Evolutionary conservation across 2,888 invertebrate species (phyloP), one percentile per base, ranked within the genome.

Genomic region (Ophion ellenae): DNA sequence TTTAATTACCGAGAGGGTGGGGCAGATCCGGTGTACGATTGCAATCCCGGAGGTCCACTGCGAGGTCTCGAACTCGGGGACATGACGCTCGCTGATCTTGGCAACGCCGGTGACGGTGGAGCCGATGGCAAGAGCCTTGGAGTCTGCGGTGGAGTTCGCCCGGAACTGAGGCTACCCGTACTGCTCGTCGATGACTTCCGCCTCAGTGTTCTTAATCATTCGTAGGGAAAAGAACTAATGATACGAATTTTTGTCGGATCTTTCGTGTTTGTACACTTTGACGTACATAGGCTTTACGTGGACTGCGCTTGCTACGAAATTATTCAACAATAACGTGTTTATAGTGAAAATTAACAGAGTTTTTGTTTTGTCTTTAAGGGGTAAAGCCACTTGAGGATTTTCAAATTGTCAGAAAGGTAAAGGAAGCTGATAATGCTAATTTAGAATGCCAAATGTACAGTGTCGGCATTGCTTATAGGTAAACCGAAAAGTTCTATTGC

Each of bases 21-120:
- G 69, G 97, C 96, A 28, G 97, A 96, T 86, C 96, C 97, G 88
- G 97, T 97, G 91, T 97, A 97, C 89, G 96, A 96, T 92, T 96
- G 96, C 84, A 97, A 95, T n/a, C 97, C 97, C 14, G 97, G 96
- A 5, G 97, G 97, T 86, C 97, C 97, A 74, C 97, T 97, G 88
- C 97, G 95, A 1, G 97, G 97, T 88, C 97, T 91, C 71, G 93
- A 89, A 79, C 93, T 90, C 77, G 94, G 91, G 17, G 94, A 94
- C 59, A 94, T 91, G 9, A 93, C 91, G 81, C 94, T 93, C 32
- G 95, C 94, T 24, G 95, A 93, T 63, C 96, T 94, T 53, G 95
- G 95, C 88, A 95, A 81, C 17, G 93, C 93, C 24, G 92, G 92
- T 17, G 94, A 93, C 0, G 93, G 93, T 81, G 93, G 93, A 3